These are phyloP conservation scores for Geotrupes spiniger DNA, from an alignment of 2,888 invertebrate genomes.

Conservation along the genomic window DNA sequence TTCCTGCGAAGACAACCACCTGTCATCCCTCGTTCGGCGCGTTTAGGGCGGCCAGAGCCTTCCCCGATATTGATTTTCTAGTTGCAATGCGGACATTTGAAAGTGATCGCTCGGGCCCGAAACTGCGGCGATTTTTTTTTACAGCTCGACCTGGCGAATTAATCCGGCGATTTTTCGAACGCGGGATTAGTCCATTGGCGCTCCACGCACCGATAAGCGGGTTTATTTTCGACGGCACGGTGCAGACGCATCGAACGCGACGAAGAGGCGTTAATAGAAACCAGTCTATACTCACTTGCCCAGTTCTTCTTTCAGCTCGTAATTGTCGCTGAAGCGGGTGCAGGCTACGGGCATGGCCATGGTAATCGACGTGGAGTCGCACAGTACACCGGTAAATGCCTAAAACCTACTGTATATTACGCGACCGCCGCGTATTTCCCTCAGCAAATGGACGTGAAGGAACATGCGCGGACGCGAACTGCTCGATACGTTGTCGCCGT, in stretches of 20 bases:
- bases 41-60: conserved; percentile 42
- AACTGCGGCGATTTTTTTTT: conserved; percentile 12
- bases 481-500: conserved; percentile 14
- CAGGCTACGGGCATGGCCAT: conserved; percentile 89
- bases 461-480: conserved; percentile 23
- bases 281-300: conserved; percentile 80
- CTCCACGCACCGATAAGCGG: neutral
- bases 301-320: conserved; percentile 99
- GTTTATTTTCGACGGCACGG: conserved; percentile 2
- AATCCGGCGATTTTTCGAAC: conserved; percentile 36
- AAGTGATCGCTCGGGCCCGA: conserved; percentile 31
- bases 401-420: conserved; percentile 43
- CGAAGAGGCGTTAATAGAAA: neutral
- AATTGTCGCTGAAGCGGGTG: conserved; percentile 99
- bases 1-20: conserved; percentile 44
- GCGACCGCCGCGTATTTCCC: conserved; percentile 26
- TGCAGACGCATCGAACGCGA: neutral
- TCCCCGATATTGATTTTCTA: conserved; percentile 50
- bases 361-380: conserved; percentile 45
- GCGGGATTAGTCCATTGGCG: conserved; percentile 35
- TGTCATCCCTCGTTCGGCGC: conserved; percentile 39
- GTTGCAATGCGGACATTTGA: conserved; percentile 51
- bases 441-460: conserved; percentile 27
- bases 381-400: conserved; percentile 13
- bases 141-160: conserved; percentile 25